Percentiles rank a stretch among this genome's conserved stretches.
Conservation (phyloP, 2,888 invertebrate genomes). For the Andrena haemorrhoa region DNA sequence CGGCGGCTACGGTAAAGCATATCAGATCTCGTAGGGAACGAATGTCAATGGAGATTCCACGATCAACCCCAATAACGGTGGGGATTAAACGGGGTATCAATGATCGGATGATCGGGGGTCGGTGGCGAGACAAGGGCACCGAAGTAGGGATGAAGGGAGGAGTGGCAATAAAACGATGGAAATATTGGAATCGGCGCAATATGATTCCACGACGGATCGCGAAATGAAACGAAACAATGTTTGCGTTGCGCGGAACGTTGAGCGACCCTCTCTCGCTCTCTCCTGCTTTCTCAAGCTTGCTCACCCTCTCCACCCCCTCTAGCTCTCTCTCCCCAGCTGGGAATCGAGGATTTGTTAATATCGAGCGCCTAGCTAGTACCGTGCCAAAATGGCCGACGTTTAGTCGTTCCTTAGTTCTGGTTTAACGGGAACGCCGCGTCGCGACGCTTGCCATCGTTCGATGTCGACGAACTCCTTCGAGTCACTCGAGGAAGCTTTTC, state of each 20-base stretch:
- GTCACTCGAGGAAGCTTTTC: neutral
- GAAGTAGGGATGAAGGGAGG: neutral
- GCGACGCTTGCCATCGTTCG: neutral
- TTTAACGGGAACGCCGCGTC: slow-evolving; percentile 54
- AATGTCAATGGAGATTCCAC: too few relatives aligned
- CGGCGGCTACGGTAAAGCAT: too few relatives aligned
- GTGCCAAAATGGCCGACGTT: slow-evolving; percentile 77
- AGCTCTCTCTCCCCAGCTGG: slow-evolving; percentile 33
- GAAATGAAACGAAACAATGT: slow-evolving; percentile 75
- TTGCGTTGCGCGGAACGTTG: slow-evolving; percentile 75
- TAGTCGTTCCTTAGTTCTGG: slow-evolving; percentile 75
- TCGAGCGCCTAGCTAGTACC: slow-evolving; percentile 76
- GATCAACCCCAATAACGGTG: neutral
- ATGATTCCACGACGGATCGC: slow-evolving; percentile 69
- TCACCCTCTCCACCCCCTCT: neutral
- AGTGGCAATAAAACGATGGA: slow-evolving; percentile 64
- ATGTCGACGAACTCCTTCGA: neutral
- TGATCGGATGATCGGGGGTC: neutral
- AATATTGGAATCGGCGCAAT: slow-evolving; percentile 76
- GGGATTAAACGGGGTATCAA: neutral
- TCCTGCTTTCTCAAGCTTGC: slow-evolving; percentile 8
- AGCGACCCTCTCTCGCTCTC: slow-evolving; percentile 8
- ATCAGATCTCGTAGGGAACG: too few relatives aligned
- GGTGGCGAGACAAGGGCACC: neutral
- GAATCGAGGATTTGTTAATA: slow-evolving; percentile 77